Evolutionary conservation across 2,888 invertebrate genomes (phyloP), one percentile per base, ranked within the genome.

Genomic region (Andrena camellia): DNA sequence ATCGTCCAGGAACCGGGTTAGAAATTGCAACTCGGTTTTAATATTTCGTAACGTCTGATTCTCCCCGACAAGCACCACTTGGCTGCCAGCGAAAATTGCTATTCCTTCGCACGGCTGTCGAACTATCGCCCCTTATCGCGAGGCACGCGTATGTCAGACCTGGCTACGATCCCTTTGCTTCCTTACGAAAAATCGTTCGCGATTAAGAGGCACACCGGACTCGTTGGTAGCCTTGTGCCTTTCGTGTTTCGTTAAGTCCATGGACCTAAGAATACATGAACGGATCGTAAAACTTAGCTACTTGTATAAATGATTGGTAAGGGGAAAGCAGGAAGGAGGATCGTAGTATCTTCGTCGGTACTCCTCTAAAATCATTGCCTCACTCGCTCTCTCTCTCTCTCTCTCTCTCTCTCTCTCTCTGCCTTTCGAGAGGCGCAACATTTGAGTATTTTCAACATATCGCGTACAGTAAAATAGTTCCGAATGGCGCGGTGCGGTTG

Each of bases 61-160:
- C 23, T 35, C 57, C 62, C 63, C 48, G 72, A 50, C 29, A 20
- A 20, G 8, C 23, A 79, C 33, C 67, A 72, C 57, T 42, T 52
- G 57, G 35, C 42, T 57, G 8, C 35, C 62, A 68, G 29, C 35
- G 57, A 50, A 17, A 68, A 72, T 68, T 79, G n/a, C 33, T 48
- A 63, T 72, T 68, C 42, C 8, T 72, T 67, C 29, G 33, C 63
- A 31, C 67, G 57, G 48, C 42, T n/a, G 68, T 79, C 80, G 42
- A 68, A 68, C 54, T 68, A 67, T 66, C 57, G 69, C 54, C 64
- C 64, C 69, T 66, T 81, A 64, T 70, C 59, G 73, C 8, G 20
- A 80, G 54, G 48, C 81, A 81, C 81, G 81, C 81, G 81, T 81
- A 81, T 80, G 81, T 74, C 73, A 69, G 73, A 80, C 63, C 54